Evolutionary conservation across 2,888 invertebrate species (phyloP).

Genomic region (Agrochola litura): DNA sequence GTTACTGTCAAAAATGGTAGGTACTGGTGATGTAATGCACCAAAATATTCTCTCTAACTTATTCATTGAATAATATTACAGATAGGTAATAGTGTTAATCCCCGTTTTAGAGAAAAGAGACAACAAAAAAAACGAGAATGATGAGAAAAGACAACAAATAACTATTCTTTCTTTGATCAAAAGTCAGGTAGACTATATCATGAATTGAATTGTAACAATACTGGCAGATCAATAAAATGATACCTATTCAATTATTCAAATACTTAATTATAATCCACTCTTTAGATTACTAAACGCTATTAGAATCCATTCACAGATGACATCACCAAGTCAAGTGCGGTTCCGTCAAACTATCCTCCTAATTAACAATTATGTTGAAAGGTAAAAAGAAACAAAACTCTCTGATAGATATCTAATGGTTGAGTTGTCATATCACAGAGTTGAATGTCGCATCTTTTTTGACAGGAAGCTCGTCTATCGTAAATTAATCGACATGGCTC

Average conservation of each 20-base stretch:
- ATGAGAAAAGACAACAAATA: background rate
- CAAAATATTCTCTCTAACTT: constrained; percentile 26
- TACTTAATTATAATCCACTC: constrained; percentile 9
- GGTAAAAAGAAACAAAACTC: constrained; percentile 69
- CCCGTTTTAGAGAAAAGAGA: background rate
- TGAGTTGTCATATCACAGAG: constrained; percentile 75
- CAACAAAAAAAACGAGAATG: background rate
- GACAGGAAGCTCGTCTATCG: constrained; percentile 84
- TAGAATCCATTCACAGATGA: constrained; percentile 23
- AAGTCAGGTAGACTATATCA: background rate
- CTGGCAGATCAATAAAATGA: background rate
- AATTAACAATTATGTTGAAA: constrained; percentile 73
- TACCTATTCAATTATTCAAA: constrained; percentile 25
- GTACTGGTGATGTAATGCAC: constrained; percentile 49
- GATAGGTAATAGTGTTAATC: background rate
- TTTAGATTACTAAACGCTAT: constrained; percentile 12
- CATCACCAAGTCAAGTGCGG: constrained; percentile 37
- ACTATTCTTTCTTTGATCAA: background rate
- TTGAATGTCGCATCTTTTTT: constrained; percentile 76
- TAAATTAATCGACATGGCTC: constrained; percentile 83
- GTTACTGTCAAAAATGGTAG: constrained; percentile 28
- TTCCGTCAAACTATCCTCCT: constrained; percentile 63
- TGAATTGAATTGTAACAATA: background rate
- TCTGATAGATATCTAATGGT: constrained; percentile 72
- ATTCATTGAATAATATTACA: background rate